Evolutionary conservation across 2,113 vertebrate species (phyloP), one percentile per base, ranked within the genome.

Genomic region (Mionectes macconnelli): DNA sequence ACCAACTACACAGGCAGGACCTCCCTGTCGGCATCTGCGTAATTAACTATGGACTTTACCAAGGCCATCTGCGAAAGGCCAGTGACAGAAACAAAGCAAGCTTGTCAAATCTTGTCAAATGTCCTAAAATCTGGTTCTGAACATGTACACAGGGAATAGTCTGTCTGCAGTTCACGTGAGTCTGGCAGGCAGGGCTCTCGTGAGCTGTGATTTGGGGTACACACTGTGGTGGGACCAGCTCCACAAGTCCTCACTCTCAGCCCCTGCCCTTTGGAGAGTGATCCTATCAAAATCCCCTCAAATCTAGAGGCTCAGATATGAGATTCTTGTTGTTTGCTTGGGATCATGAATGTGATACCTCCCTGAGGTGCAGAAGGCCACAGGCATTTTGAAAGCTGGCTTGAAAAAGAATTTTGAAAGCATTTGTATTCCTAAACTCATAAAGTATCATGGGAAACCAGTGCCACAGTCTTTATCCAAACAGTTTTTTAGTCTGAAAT

Each of bases 181-280:
- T 6, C 25, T 24, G 19, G 42, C 0, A 10, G 55, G 31, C 76
- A 85, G 57, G 21, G 31, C 37, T 60, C 15, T 37, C 5, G 8
- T 0, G 2, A 4, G 3, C 21, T 0, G 2, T 3, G 28, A 25
- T 11, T 4, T 37, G 15, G 50, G 28, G 13, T 13, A 8, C 5
- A 16, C 10, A 0, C 37, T 13, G 50, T 2, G 2, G 28, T 8
- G 20, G 14, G 13, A 35, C 4, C 5, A 2, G 12, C 33, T 39
- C 55, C 69, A 18, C 35, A 10, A 3, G 19, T 8, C 47, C 31
- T 37, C 31, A 35, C 22, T n/a, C 35, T 53, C 49, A 30, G 23
- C 4, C 3, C 55, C 62, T 15, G 17, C 23, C 37, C 31, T 2
- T 0, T 0, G 0, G 6, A 5, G 0, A 14, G 5, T 4, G 24